A percentile compares a stretch with the other conserved stretches of the same genome.
These are phyloP conservation scores for Neomonachus schauinslandi DNA, from an alignment of 2,113 vertebrate species.

Conservation along the genomic window DNA sequence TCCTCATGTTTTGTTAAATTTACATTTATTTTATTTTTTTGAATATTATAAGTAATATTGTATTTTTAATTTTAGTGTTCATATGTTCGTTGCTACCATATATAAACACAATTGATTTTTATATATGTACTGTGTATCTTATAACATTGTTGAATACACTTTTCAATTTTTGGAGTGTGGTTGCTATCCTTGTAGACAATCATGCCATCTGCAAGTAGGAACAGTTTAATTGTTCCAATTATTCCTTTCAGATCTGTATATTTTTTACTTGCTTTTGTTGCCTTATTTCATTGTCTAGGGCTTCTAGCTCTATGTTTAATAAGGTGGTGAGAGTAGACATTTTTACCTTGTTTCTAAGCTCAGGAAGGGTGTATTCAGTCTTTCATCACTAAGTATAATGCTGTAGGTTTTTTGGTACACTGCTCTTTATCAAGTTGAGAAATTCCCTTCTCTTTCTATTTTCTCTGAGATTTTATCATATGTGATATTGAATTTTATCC, in stretches of 20 bases:
- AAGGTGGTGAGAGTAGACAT: not conserved
- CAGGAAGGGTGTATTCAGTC: not conserved
- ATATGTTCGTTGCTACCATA: not conserved
- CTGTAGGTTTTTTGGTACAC: not conserved
- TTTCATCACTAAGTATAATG: not conserved
- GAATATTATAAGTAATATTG: not conserved
- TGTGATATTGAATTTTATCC: not conserved
- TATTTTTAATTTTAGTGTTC: not conserved
- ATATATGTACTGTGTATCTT: not conserved
- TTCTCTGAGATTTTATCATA: not conserved
- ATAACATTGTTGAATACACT: not conserved
- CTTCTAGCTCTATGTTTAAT: not conserved
- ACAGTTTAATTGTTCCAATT: not conserved
- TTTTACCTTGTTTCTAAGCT: not conserved
- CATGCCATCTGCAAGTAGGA: not conserved
- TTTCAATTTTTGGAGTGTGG: not conserved
- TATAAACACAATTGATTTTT: not conserved
- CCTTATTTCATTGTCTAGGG: not conserved
- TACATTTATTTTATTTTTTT: not conserved
- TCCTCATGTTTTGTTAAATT: not conserved
- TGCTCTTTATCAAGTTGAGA: not conserved
- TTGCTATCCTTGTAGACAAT: not conserved
- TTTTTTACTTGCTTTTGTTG: not conserved
- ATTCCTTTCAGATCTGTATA: not conserved
- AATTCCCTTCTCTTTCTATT: not conserved